Evolutionary conservation across 2,888 invertebrate genomes (phyloP).

Genomic region (Cerceris rybyensis): DNA sequence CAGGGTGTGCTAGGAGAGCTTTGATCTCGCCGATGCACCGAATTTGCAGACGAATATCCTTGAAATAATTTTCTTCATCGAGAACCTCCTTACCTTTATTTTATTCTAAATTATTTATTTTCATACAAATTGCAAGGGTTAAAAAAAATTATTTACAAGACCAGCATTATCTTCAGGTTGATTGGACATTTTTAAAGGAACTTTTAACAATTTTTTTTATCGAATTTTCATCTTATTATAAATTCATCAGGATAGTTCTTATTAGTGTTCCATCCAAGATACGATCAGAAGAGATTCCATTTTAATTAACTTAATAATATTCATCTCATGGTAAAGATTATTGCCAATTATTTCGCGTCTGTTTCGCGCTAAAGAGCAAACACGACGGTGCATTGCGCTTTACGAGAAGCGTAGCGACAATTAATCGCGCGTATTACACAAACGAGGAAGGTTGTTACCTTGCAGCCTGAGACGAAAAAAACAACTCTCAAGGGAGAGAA

Average conservation of each 20-base stretch:
- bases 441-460: constrained; percentile 55
- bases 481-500: constrained; percentile 25
- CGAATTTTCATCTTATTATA: too few relatives aligned
- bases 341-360: constrained; percentile 38
- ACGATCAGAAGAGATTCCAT: neutral
- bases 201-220: too few relatives aligned
- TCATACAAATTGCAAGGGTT: neutral
- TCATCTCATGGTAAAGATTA: constrained; percentile 12
- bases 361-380: constrained; percentile 12
- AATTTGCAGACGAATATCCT: constrained; percentile 5
- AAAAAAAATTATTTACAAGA: too few relatives aligned
- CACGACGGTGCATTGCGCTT: neutral
- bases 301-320: neutral
- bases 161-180: too few relatives aligned
- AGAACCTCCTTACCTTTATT: neutral
- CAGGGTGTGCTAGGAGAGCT: constrained; percentile 25
- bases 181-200: too few relatives aligned
- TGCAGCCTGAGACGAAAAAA: constrained; percentile 29
- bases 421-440: constrained; percentile 64
- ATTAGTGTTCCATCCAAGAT: too few relatives aligned
- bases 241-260: too few relatives aligned
- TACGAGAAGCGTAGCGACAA: constrained; percentile 43
- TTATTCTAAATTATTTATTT: neutral
- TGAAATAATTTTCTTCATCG: neutral
- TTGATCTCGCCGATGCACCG: constrained; percentile 51